phyloP scores from a whole-genome alignment of 2,113 vertebrate genomes.

The Nerophis ophidion region DNA sequence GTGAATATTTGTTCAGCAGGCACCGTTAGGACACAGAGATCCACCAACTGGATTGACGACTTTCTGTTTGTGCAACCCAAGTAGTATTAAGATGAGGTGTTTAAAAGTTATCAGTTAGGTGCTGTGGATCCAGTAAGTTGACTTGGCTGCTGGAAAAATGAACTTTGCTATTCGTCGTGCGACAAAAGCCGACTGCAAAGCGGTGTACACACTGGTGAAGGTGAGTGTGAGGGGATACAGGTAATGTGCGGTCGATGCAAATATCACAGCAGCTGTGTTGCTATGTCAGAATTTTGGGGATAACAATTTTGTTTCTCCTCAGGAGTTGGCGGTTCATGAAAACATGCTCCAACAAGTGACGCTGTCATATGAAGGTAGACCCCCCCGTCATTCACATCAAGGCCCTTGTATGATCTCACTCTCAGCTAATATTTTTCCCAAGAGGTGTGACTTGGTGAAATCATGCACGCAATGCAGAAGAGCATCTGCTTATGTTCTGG shows the following conservation, averaged over 20 bases:
- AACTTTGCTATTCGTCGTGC: conserved; percentile 53
- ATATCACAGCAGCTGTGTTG: no score
- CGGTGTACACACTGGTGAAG: conserved; percentile 67
- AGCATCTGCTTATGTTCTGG: no score
- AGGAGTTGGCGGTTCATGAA: conserved; percentile 71
- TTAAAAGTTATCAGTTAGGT: background rate
- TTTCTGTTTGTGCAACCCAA: no score
- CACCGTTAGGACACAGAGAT: no score
- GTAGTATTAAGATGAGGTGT: no score
- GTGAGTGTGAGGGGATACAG: conserved; percentile 42
- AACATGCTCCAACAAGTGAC: conserved; percentile 68
- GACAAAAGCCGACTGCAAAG: conserved; percentile 61
- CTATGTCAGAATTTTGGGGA: background rate
- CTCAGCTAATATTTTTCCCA: background rate
- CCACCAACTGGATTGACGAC: no score
- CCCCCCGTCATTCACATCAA: background rate
- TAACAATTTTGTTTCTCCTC: background rate
- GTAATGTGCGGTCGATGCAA: background rate
- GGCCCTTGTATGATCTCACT: background rate
- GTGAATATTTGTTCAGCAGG: no score
- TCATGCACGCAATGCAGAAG: no score
- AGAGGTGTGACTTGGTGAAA: background rate
- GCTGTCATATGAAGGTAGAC: conserved; percentile 64
- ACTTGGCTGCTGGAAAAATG: conserved; percentile 41
- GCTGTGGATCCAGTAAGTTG: background rate